Evolutionary conservation across 2,888 invertebrate genomes (phyloP), one percentile per base, ranked within the genome.

Genomic region (Lepidocyrtoides sp.): DNA sequence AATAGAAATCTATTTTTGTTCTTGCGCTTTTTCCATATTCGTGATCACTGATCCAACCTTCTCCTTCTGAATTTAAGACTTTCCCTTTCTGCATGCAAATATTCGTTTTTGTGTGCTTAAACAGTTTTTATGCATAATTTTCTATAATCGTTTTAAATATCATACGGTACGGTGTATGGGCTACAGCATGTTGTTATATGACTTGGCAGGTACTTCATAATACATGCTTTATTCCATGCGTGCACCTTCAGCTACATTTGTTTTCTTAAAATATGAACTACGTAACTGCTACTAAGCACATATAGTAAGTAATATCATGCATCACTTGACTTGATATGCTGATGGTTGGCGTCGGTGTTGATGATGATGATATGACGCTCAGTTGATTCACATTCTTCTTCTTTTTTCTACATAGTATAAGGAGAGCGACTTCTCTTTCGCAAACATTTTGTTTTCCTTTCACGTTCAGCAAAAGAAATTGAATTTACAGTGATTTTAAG

Each of bases 401-500:
- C 48, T 86, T 44, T 26, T 66, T 14, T 51, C 12, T 23, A 0
- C 26, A 14, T 54, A n/a, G 48, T 12, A 44, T 44, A 75, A 48
- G 23, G n/a, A 32, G 12, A 36, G 8, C 69, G 54, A 41, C 44
- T 81, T 69, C 82, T 66, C 69, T 82, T 66, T 83, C 66, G 44
- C 81, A 66, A 81, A 54, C 72, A 84, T 60, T 90, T 89, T 90
- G 89, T 63, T 83, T 90, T 90, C 89, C 77, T 79, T 90, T 84
- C 89, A 90, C 89, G 89, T 84, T 63, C 84, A 29, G n/a, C 48
- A 63, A 89, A 84, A 90, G 83, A 84, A 90, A 90, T 90, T 84
- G 89, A 90, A 90, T 90, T 90, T 84, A 66, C 84, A 90, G 89
- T 84, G 89, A 90, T 90, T 90, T 89, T 89, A 88, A 88, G 88